These are phyloP conservation scores for Seira sanloemensis DNA, from an alignment of 2,888 invertebrate genomes.

Conservation along the genomic window DNA sequence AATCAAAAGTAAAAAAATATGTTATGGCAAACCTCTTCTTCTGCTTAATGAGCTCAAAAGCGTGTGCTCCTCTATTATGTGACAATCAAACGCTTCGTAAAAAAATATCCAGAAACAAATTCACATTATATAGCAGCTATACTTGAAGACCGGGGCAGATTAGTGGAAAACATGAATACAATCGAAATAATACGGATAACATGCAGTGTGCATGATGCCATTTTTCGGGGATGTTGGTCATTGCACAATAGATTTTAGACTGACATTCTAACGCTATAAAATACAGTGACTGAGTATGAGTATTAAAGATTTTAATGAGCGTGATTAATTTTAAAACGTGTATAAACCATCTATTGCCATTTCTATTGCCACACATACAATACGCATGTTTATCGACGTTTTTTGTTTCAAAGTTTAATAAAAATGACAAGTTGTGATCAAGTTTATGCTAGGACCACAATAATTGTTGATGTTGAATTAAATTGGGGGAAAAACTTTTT, in stretches of 20 bases:
- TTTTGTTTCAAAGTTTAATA: background rate
- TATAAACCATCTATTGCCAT: too few relatives aligned
- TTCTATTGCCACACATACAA: too few relatives aligned
- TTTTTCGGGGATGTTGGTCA: slow-evolving; percentile 28
- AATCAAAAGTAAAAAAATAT: slow-evolving; percentile 35
- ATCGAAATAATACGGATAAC: slow-evolving; percentile 15
- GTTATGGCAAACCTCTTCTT: slow-evolving; percentile 35
- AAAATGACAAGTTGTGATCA: too few relatives aligned
- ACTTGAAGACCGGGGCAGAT: too few relatives aligned
- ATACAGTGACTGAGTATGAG: background rate
- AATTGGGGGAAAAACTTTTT: background rate
- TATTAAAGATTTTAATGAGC: too few relatives aligned
- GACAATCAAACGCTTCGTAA: too few relatives aligned
- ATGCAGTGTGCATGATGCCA: slow-evolving; percentile 51
- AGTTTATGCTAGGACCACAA: too few relatives aligned
- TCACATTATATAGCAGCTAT: too few relatives aligned
- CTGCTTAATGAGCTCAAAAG: slow-evolving; percentile 57
- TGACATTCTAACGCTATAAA: background rate
- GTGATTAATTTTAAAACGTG: too few relatives aligned
- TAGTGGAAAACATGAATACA: slow-evolving; percentile 6
- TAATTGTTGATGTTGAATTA: too few relatives aligned
- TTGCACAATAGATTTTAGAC: slow-evolving; percentile 28
- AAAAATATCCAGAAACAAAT: too few relatives aligned
- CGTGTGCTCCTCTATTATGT: slow-evolving; percentile 48
- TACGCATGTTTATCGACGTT: background rate